phyloP scores from a whole-genome alignment of 2,797 vertebrate genomes.

The Prunella strophiata region DNA sequence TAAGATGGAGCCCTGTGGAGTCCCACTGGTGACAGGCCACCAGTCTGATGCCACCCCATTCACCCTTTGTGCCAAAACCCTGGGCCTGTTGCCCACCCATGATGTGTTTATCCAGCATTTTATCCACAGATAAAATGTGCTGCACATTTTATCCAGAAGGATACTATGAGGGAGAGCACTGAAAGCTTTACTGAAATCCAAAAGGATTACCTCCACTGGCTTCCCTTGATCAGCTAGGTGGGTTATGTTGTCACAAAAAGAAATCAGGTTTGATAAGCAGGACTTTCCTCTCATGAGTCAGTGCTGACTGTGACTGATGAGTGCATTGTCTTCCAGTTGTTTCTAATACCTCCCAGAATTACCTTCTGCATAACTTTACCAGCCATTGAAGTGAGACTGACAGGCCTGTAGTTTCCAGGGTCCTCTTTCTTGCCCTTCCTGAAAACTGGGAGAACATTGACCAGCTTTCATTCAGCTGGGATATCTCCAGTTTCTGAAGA shows the following conservation, averaged over 20 bases:
- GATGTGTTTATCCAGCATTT: background rate
- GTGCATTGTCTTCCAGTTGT: background rate
- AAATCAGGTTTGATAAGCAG: background rate
- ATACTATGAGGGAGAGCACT: background rate
- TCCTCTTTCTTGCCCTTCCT: background rate
- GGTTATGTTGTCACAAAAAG: background rate
- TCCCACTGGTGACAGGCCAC: background rate
- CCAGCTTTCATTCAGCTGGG: background rate
- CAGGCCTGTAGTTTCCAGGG: background rate
- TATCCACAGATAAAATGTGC: too few relatives aligned
- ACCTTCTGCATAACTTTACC: background rate
- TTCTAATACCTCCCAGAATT: background rate
- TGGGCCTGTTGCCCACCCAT: background rate
- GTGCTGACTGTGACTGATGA: background rate
- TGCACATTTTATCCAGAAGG: background rate
- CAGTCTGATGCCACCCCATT: background rate
- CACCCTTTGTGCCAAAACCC: accelerated
- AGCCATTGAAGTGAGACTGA: background rate
- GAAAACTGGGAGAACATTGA: background rate
- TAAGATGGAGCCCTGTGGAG: background rate
- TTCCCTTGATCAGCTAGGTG: background rate
- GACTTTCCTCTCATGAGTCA: background rate
- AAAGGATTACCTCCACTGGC: too few relatives aligned
- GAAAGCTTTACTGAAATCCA: background rate
- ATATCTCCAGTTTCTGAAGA: background rate